Base-by-base conservation (phyloP, 2,113 vertebrate species). In the Poecile atricapillus region DNA sequence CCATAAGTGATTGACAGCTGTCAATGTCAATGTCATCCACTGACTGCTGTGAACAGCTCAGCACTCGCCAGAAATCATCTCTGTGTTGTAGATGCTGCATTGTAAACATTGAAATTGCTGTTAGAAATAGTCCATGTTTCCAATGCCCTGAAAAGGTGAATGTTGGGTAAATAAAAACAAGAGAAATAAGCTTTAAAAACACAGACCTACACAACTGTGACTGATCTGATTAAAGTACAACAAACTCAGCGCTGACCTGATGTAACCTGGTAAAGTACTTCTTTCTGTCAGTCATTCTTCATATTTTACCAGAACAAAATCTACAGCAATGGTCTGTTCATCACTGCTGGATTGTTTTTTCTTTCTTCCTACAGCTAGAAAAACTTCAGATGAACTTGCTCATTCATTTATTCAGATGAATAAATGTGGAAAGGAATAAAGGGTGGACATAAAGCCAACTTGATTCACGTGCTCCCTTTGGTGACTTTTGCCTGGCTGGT, bases 191-290 rank as follows among this genome's bases (percentile, higher is more conserved):
- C 47, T 87, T 91, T 68, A 63, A 67, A 83, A 75, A 80, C 87
- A 87, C 56, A 92, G 82, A 90, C 21, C 71, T 60, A 87, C 96
- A 88, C 75, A 88, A 96, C 92, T 82, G 84, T 87, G 79, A 96
- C 79, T 35, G 90, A 86, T 76, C 55, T 81, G 95, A 96, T 77
- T 95, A 90, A 97, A 97, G 92, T 91, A 91, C 87, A 95, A 87
- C 92, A 67, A 94, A 90, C 71, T 55, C 49, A 31, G 56, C 6
- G 20, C 2, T 93, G 96, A 95, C 93, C 92, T 18, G 27, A 76
- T 30, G 31, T 90, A 91, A 97, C 93, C 96, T 65, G 50, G 23
- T 68, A 74, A 95, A 93, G 89, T 55, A 68, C 69, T 95, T 95
- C 70, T 87, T 15, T 4, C 75, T 92, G 9, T 84, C 79, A 97